Evolutionary conservation across 2,797 vertebrate species (phyloP), one percentile per base, ranked within the genome.

Genomic region (Enteromius anoplus): DNA sequence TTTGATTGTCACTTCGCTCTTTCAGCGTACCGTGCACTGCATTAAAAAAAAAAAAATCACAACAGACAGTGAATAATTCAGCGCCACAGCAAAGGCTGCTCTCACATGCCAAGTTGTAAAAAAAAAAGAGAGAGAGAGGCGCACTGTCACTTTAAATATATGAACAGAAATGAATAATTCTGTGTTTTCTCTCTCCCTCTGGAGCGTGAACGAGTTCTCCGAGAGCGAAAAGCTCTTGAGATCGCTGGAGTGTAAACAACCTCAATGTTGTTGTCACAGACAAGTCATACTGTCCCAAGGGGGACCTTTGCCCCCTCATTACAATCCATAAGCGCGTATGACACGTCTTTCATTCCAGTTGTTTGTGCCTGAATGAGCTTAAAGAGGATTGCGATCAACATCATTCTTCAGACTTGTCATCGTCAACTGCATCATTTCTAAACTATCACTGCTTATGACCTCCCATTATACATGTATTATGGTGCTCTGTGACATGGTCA

Each of bases 61-160:
- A 65, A 62, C 29, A 68, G 55, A 45, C 66, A 37, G 55, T 78
- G 73, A 83, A 88, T 86, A 81, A 85, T 86, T 88, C 66, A 88
- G 53, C 32, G 21, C 32, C 71, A 65, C 47, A 40, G 64, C 68
- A 75, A 82, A 58, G 47, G 26, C 40, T 55, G 47, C 29, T 11
- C 47, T 82, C 26, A 45, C 71, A 69, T 32, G 64, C 42, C 65
- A 81, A 53, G 66, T 58, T 4, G 69, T 65, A 32, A 70, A 72
- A 71, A 87, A 80, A 47, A 45, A 40, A 40, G 7, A 40, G 9
- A 40, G 0, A 40, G 1, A 82, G 26, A 70, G 23, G 12, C 6
- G 11, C 42, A 73, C 53, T 80, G 83, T 86, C 83, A 75, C 51
- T 85, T 85, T 83, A 81, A 83, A 83, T 77, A 37, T 75, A 76